Evolutionary conservation across 2,888 invertebrate species (phyloP).

Genomic region (Tineola bisselliella): DNA sequence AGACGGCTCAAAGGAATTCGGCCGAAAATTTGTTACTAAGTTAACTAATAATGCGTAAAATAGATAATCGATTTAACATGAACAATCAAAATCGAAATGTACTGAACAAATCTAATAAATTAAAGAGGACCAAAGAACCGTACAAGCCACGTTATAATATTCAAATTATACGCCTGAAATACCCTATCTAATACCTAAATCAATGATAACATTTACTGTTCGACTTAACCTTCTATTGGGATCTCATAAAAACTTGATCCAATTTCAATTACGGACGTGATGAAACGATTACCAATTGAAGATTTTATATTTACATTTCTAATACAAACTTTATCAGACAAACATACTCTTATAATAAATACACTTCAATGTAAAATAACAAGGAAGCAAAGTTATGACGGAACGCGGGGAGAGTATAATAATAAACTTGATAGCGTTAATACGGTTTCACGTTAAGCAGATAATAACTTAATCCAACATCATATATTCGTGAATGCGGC

Average conservation of each 20-base stretch:
- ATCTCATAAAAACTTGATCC: background rate
- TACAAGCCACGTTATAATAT: too few species aligned
- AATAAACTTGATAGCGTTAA: background rate
- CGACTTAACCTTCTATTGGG: background rate
- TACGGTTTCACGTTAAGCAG: slow-evolving; percentile 2
- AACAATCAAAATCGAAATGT: too few species aligned
- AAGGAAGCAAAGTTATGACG: background rate
- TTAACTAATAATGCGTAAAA: too few species aligned
- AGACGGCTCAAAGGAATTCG: background rate
- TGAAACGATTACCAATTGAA: background rate
- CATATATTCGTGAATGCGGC: slow-evolving; percentile 25
- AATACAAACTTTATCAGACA: too few species aligned
- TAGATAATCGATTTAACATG: too few species aligned
- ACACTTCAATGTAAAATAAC: background rate
- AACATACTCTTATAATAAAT: too few species aligned
- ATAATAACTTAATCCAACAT: slow-evolving; percentile 11
- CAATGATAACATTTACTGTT: too few species aligned
- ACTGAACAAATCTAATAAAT: too few species aligned
- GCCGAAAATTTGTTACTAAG: background rate
- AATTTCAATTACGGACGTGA: slow-evolving; percentile 11
- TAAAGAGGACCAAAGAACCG: too few species aligned
- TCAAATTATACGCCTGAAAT: too few species aligned
- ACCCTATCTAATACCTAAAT: too few species aligned
- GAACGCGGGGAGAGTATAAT: background rate
- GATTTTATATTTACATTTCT: background rate